Conservation (phyloP, 2,888 invertebrate genomes). For the Psylliodes chrysocephalus region DNA sequence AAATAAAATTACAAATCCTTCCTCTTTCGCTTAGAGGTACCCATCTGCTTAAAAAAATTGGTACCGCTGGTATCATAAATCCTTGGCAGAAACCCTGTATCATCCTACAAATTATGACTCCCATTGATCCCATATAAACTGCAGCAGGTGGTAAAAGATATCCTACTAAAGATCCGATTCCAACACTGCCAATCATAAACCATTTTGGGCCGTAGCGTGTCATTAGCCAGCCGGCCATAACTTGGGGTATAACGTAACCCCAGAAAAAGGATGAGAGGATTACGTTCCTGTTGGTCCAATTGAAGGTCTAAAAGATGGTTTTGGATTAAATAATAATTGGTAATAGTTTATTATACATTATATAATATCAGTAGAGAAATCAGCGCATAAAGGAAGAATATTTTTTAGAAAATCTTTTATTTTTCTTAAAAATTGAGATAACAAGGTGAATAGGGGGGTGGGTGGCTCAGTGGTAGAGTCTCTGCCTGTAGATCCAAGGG, state of each 20-base stretch:
- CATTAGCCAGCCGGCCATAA: slow-evolving; percentile 77
- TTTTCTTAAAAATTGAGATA: too few species aligned
- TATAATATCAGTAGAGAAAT: too few species aligned
- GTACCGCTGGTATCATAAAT: slow-evolving; percentile 76
- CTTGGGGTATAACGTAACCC: slow-evolving; percentile 80
- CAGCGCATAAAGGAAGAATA: too few species aligned
- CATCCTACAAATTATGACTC: slow-evolving; percentile 73
- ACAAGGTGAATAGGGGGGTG: too few species aligned
- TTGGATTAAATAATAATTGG: neutral
- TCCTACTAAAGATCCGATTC: slow-evolving; percentile 72
- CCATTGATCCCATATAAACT: slow-evolving; percentile 70
- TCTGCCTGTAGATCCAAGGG: too few species aligned
- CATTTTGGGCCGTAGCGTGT: slow-evolving; percentile 78
- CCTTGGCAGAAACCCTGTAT: slow-evolving; percentile 81
- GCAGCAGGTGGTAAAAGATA: slow-evolving; percentile 76
- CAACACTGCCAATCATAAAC: slow-evolving; percentile 70
- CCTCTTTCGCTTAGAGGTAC: slow-evolving; percentile 75
- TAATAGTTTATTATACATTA: too few species aligned
- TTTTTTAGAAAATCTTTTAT: too few species aligned
- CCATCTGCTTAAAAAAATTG: slow-evolving; percentile 81
- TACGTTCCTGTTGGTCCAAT: slow-evolving; percentile 60
- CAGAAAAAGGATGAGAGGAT: slow-evolving; percentile 81
- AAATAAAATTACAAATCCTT: slow-evolving; percentile 39
- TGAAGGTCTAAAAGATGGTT: slow-evolving; percentile 16
- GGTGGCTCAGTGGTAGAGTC: too few species aligned